Evolutionary conservation across 2,797 vertebrate genomes (phyloP).

Genomic region (Pseudomugil tenellus): DNA sequence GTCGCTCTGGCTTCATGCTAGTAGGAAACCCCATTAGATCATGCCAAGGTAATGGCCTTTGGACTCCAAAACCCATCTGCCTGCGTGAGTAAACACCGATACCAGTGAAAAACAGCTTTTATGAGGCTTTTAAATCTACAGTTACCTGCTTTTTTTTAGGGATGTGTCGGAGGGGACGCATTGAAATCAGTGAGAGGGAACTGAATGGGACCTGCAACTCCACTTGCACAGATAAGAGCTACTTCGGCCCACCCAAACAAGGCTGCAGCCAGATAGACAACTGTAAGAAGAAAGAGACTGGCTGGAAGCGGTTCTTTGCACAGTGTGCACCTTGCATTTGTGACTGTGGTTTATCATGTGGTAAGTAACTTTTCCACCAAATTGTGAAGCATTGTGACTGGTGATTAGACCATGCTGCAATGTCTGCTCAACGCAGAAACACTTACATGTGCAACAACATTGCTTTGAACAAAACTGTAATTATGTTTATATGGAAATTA

Average conservation of each 20-base stretch:
- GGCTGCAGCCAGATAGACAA: constrained; percentile 82
- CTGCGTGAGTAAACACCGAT: constrained; percentile 79
- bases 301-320: constrained; percentile 86
- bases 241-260: constrained; percentile 71
- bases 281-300: constrained; percentile 80
- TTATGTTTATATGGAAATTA: background rate
- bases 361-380: constrained; percentile 57
- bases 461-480: constrained; percentile 11
- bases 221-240: constrained; percentile 78
- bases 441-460: constrained; percentile 16
- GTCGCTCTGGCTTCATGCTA: constrained; percentile 84
- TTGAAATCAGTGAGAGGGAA: constrained; percentile 84
- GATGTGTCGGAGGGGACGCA: constrained; percentile 80
- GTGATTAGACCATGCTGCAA: background rate
- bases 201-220: constrained; percentile 81
- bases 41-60: constrained; percentile 82
- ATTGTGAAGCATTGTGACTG: background rate
- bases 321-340: constrained; percentile 84
- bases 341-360: constrained; percentile 83
- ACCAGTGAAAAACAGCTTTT: background rate
- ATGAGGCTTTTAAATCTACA: background rate
- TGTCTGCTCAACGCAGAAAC: constrained; percentile 7
- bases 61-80: constrained; percentile 84
- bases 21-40: constrained; percentile 80
- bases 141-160: constrained; percentile 62